Evolutionary conservation across 2,888 invertebrate genomes (phyloP), one percentile per base, ranked within the genome.

Genomic region (Hemicrepidius hirtus): DNA sequence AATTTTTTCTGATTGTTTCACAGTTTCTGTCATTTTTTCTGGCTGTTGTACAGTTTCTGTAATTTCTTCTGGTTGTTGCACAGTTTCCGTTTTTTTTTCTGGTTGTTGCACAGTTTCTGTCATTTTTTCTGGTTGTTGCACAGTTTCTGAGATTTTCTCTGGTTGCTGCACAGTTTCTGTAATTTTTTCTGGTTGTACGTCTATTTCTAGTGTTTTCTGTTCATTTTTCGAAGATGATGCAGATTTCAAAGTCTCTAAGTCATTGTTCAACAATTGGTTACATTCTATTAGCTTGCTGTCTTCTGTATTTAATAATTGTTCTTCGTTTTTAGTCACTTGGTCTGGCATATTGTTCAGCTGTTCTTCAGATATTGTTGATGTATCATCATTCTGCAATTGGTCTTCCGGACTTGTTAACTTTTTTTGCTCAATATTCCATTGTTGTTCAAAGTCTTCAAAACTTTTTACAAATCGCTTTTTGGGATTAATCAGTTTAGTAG

Each of bases 401-500:
- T 68, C 67, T n/a, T 18, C 24, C 44, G 37, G 41, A 2, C 3
- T n/a, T 3, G 12, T 9, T 9, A 57, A 1, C 10, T 60, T 65
- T 62, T 67, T 59, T 46, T 55, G 41, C 68, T 75, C 76, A 77
- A 53, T 72, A 55, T 63, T 50, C 13, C 60, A 44, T 24, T 74
- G 74, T 35, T 80, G 77, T 76, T 86, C 84, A 62, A 84, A 85
- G 74, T 86, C 86, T 74, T 86, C 85, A 60, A 87, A 86, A 10
- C 85, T 85, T 69, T 86, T 85, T 1, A 86, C 85, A 69, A 86
- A 86, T 28, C 85, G 77, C 68, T 86, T 87, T 74, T 86, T 86
- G 0, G 86, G 85, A 76, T 85, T 85, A 1, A 82, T 85, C 28
- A 84, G 73, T 76, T 84, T 84, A 4, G 84, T 80, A 2, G 82